Conservation (phyloP, 1,140 invertebrate genomes). For the Cherax destructor region DNA sequence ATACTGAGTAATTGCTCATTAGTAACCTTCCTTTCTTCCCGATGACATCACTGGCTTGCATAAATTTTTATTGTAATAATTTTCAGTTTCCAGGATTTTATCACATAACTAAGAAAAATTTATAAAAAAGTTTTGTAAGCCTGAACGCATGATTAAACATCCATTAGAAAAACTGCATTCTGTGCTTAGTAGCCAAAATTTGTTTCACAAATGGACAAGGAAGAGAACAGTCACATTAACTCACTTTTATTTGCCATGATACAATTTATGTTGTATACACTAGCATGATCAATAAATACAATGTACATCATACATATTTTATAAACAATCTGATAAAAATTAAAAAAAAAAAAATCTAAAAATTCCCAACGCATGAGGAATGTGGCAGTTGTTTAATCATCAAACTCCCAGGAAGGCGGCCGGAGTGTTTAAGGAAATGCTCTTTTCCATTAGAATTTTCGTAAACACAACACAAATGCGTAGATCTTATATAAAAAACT, state of each 20-base stretch:
- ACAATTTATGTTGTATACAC: constrained; percentile 2
- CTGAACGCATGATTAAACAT: too few relatives aligned
- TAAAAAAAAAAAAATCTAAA: constrained; percentile 7
- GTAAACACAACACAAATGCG: constrained; percentile 79
- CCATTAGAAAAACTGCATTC: neutral
- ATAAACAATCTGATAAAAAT: constrained; percentile 23
- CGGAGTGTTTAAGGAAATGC: constrained; percentile 79
- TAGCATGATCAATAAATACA: constrained; percentile 52
- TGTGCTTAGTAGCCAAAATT: neutral
- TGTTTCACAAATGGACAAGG: neutral
- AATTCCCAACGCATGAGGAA: constrained; percentile 17
- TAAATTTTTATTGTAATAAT: too few relatives aligned
- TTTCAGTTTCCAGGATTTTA: too few relatives aligned
- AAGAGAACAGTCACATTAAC: neutral
- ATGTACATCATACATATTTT: constrained; percentile 21
- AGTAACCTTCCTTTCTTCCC: too few relatives aligned
- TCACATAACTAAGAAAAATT: too few relatives aligned
- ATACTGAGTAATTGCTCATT: too few relatives aligned
- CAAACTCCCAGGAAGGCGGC: constrained; percentile 63
- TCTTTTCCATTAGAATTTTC: constrained; percentile 78
- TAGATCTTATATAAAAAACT: constrained; percentile 72
- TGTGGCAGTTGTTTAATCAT: neutral
- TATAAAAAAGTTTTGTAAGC: too few relatives aligned
- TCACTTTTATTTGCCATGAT: constrained; percentile 38
- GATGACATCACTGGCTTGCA: too few relatives aligned